Percentiles rank a stretch among this genome's conserved stretches.
Evolutionary conservation across 1,140 invertebrate genomes (phyloP).

Genomic region (Thaumetopoea pityocampa): DNA sequence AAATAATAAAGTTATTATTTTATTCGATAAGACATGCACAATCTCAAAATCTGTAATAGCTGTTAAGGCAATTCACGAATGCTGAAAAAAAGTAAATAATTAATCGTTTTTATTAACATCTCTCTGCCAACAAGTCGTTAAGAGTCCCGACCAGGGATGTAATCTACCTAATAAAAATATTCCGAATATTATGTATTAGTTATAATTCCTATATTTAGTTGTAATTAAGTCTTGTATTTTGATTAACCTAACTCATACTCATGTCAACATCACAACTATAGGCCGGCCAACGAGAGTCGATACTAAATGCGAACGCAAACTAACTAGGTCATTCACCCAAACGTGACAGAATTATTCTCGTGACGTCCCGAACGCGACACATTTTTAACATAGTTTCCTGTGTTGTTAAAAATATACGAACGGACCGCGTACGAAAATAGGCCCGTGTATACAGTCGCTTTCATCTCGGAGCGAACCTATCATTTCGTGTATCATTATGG

Average conservation of each 20-base stretch:
- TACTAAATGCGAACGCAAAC: too few species aligned
- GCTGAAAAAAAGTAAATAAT: slow-evolving; percentile 66
- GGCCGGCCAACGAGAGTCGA: too few species aligned
- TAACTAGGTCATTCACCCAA: too few species aligned
- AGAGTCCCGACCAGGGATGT: slow-evolving; percentile 15
- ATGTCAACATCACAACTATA: slow-evolving; percentile 40
- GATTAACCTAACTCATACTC: slow-evolving; percentile 42
- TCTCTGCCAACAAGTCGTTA: slow-evolving; percentile 57
- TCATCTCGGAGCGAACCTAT: too few species aligned
- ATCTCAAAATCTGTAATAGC: slow-evolving; percentile 62
- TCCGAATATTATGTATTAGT: slow-evolving; percentile 37
- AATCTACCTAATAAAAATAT: slow-evolving; percentile 34
- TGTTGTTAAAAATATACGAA: too few species aligned
- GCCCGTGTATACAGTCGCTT: too few species aligned
- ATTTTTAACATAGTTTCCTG: too few species aligned
- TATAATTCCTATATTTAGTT: slow-evolving; percentile 43
- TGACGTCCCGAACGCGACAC: too few species aligned
- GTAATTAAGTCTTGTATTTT: slow-evolving; percentile 41
- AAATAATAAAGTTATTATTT: slow-evolving; percentile 53
- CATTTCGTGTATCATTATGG: too few species aligned
- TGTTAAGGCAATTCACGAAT: slow-evolving; percentile 64
- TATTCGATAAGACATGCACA: slow-evolving; percentile 71
- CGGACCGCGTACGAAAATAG: too few species aligned
- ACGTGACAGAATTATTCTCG: too few species aligned
- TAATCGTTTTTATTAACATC: slow-evolving; percentile 50